Percentiles rank a stretch among this genome's conserved stretches.
These are phyloP conservation scores for Leuciscus waleckii DNA, from an alignment of 2,797 vertebrate species.

Conservation along the genomic window DNA sequence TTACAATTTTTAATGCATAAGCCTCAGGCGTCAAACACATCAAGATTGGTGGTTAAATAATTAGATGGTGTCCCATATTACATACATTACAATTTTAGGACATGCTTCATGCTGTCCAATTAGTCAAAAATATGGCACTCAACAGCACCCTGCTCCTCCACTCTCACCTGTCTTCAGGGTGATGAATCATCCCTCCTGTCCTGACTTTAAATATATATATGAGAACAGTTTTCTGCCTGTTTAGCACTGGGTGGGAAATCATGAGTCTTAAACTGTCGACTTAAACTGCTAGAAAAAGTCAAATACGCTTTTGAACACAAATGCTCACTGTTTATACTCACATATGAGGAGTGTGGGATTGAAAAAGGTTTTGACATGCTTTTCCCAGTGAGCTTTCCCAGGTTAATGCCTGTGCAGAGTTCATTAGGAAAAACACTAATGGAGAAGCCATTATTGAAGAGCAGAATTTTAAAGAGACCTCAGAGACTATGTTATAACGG, in stretches of 20 bases:
- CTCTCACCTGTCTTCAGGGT: slow-evolving; percentile 26
- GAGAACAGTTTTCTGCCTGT: slow-evolving; percentile 1
- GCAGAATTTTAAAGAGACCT: slow-evolving; percentile 21
- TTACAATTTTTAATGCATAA: slow-evolving; percentile 49
- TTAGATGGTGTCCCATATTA: slow-evolving; percentile 40
- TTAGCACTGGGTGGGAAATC: slow-evolving; percentile 23
- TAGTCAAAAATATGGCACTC: slow-evolving; percentile 25
- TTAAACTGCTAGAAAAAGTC: slow-evolving; percentile 3
- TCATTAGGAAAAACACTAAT: slow-evolving; percentile 17
- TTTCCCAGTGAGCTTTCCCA: not conserved
- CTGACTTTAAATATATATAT: slow-evolving; percentile 11
- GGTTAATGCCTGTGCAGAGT: slow-evolving; percentile 8
- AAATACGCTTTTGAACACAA: slow-evolving; percentile 24
- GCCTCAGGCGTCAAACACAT: slow-evolving; percentile 48
- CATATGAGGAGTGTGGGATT: not conserved
- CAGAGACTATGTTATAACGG: not conserved
- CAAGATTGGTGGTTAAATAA: slow-evolving; percentile 47
- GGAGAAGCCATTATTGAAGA: slow-evolving; percentile 22
- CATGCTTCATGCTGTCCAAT: slow-evolving; percentile 39
- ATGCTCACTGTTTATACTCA: not conserved
- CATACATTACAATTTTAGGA: slow-evolving; percentile 36
- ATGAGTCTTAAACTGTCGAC: slow-evolving; percentile 3
- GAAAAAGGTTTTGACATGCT: slow-evolving; percentile 10
- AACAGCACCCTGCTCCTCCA: slow-evolving; percentile 21
- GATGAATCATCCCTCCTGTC: slow-evolving; percentile 15